Evolutionary conservation across 2,113 vertebrate species (phyloP).

Genomic region (Cyrtonyx montezumae): DNA sequence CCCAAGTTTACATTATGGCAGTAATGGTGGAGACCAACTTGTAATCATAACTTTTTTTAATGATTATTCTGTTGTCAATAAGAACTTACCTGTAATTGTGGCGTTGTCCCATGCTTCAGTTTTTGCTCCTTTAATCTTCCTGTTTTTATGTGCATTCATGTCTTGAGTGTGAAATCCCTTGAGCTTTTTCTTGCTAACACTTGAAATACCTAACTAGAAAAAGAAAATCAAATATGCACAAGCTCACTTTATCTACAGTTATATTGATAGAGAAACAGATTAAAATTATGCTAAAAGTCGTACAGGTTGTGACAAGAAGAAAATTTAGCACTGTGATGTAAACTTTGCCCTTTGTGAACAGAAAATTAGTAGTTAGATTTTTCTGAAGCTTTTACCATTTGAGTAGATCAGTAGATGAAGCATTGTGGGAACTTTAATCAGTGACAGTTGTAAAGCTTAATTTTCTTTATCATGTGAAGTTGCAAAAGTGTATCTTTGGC

Average conservation of each 20-base stretch:
- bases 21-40: background rate
- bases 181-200: background rate
- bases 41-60: background rate
- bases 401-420: slow-evolving; percentile 9
- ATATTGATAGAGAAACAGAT: slow-evolving; percentile 1
- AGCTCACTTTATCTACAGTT: background rate
- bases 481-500: slow-evolving; percentile 47
- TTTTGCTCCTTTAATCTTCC: background rate
- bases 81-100: background rate
- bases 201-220: background rate
- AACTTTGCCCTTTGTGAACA: background rate
- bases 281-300: background rate
- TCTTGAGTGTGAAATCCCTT: background rate
- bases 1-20: background rate
- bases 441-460: slow-evolving; percentile 8
- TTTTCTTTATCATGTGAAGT: slow-evolving; percentile 48
- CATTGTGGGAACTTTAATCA: slow-evolving; percentile 11
- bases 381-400: slow-evolving; percentile 18
- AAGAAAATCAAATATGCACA: background rate
- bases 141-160: background rate
- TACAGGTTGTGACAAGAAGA: background rate
- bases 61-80: background rate
- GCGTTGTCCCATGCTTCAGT: background rate
- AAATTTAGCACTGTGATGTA: background rate
- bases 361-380: slow-evolving; percentile 6